These are phyloP conservation scores for Sminthopsis crassicaudata DNA, from an alignment of 2,113 vertebrate genomes.

Conservation along the genomic window DNA sequence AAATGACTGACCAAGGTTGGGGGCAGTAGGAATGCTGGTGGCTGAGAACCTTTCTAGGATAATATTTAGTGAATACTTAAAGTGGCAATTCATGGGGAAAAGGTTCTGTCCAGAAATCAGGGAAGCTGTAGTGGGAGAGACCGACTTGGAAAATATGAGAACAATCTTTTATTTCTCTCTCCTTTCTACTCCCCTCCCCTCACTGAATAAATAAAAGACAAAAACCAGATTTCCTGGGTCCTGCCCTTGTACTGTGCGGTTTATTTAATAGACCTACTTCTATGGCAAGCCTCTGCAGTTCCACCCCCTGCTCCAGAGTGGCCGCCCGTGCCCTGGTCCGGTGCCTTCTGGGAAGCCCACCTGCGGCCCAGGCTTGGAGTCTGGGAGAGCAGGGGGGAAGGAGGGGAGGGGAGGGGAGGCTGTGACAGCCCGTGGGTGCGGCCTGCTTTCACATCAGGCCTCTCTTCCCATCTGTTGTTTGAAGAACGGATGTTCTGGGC, in stretches of 20 bases:
- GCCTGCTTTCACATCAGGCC: constrained; percentile 80
- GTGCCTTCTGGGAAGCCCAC: background rate
- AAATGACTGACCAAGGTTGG: background rate
- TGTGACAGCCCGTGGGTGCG: constrained; percentile 55
- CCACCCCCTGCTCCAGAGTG: background rate
- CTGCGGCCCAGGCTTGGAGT: background rate
- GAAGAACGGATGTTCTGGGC: constrained; percentile 79
- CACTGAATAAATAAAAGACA: background rate
- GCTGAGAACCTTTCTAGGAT: background rate
- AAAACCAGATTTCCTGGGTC: background rate
- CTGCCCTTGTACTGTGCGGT: accelerated
- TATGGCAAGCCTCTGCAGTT: background rate
- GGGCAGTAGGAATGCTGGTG: background rate
- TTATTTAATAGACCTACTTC: background rate
- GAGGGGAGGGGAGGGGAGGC: background rate
- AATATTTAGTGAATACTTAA: background rate
- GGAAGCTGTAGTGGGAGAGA: background rate
- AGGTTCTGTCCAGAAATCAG: background rate
- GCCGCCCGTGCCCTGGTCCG: background rate
- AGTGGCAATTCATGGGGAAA: background rate
- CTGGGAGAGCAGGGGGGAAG: background rate
- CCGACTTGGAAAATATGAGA: background rate
- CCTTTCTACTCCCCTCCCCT: background rate
- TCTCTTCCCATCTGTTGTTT: constrained; percentile 79
- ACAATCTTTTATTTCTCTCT: background rate